Percentiles rank a stretch among this genome's conserved stretches.
These are phyloP conservation scores for Aphelenchoides fujianensis DNA, from an alignment of 1,140 invertebrate genomes.

Conservation along the genomic window DNA sequence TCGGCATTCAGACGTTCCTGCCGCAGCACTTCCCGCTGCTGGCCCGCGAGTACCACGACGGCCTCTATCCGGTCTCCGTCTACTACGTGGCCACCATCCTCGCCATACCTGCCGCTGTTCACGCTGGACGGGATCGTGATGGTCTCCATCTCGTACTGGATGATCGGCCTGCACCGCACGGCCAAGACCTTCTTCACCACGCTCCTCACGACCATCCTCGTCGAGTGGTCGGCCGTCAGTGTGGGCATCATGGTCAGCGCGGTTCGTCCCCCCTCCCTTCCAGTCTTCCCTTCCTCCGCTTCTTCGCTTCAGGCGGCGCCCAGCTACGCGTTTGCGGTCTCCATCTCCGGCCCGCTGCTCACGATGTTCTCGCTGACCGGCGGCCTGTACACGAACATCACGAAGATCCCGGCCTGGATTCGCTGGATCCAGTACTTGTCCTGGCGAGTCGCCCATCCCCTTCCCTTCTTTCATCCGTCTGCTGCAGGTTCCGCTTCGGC, in stretches of 20 bases:
- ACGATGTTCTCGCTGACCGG: conserved; percentile 54
- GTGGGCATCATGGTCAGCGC: conserved; percentile 39
- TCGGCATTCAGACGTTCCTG: conserved; percentile 38
- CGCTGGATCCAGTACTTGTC: conserved; percentile 53
- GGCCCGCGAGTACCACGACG: conserved; percentile 47
- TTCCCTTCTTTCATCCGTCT: too few species aligned
- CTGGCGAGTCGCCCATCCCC: too few species aligned
- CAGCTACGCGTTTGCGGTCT: conserved; percentile 33
- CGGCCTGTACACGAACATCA: conserved; percentile 52
- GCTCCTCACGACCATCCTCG: conserved; percentile 32
- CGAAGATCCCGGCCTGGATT: conserved; percentile 18
- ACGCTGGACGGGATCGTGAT: conserved; percentile 52
- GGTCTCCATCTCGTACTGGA: conserved; percentile 43
- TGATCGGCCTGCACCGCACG: conserved; percentile 37
- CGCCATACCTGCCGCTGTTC: conserved; percentile 54
- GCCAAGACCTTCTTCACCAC: conserved; percentile 30
- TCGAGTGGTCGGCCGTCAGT: conserved; percentile 33
- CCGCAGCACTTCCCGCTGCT: conserved; percentile 49
- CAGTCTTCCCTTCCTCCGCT: too few species aligned
- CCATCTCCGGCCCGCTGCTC: conserved; percentile 46
- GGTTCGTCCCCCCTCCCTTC: too few species aligned
- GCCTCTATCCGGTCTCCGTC: conserved; percentile 35
- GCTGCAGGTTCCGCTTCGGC: conserved; percentile 49
- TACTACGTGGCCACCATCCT: conserved; percentile 43
- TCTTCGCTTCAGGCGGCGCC: conserved; percentile 54